phyloP scores from a whole-genome alignment of 2,888 invertebrate genomes.

The Chaetogeoica ovagalla region DNA sequence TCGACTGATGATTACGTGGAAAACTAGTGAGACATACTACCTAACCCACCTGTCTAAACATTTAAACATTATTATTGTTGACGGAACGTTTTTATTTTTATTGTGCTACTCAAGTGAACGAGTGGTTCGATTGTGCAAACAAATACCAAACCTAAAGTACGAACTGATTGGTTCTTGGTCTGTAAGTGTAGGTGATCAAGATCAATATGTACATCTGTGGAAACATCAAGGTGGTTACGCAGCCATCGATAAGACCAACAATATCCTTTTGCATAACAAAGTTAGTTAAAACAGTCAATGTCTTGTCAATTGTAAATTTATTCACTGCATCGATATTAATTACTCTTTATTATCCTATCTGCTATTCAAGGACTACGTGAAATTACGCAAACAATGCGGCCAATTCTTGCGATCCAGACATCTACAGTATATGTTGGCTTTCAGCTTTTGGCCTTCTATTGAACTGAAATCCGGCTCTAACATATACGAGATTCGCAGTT shows the following conservation, averaged over 20 bases:
- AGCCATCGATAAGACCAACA: slow-evolving; percentile 78
- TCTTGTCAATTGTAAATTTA: not conserved
- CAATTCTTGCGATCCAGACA: slow-evolving; percentile 81
- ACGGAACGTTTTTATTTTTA: not conserved
- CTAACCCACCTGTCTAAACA: too few relatives aligned
- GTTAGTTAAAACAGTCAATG: slow-evolving; percentile 60
- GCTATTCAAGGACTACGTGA: slow-evolving; percentile 68
- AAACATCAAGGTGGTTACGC: slow-evolving; percentile 91
- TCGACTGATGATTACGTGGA: slow-evolving; percentile 81
- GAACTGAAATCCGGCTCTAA: slow-evolving; percentile 71
- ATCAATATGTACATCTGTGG: slow-evolving; percentile 96
- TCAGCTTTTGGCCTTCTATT: slow-evolving; percentile 95
- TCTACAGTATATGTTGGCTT: slow-evolving; percentile 89
- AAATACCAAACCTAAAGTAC: slow-evolving; percentile 60
- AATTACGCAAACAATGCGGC: slow-evolving; percentile 75
- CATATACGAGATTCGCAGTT: slow-evolving; percentile 92
- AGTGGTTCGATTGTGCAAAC: slow-evolving; percentile 67
- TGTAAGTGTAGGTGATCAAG: slow-evolving; percentile 94
- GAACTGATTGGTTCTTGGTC: slow-evolving; percentile 95
- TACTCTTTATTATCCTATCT: not conserved
- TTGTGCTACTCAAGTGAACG: slow-evolving; percentile 68
- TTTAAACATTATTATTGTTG: too few relatives aligned
- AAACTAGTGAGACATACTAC: slow-evolving; percentile 77
- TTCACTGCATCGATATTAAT: not conserved
- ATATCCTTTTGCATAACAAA: slow-evolving; percentile 69